Evolutionary conservation across 2,888 invertebrate genomes (phyloP).

Genomic region (Spicauda simplicius): DNA sequence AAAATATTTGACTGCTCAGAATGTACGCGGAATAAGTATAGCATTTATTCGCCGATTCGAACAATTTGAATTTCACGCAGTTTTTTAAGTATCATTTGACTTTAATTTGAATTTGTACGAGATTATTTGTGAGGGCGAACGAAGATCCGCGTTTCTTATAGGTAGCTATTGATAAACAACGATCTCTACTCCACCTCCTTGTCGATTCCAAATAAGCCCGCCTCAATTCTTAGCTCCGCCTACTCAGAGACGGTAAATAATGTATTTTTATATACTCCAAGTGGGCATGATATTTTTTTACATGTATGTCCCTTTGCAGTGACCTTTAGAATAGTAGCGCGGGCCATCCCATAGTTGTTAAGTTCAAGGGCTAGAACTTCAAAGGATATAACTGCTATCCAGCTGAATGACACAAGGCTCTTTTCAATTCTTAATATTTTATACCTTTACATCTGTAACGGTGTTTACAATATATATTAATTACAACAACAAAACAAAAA

Average conservation of each 20-base stretch:
- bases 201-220: slow-evolving; percentile 82
- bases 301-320: slow-evolving; percentile 54
- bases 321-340: slow-evolving; percentile 11
- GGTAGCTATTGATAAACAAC: slow-evolving; percentile 70
- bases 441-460: no score
- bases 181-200: slow-evolving; percentile 77
- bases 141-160: slow-evolving; percentile 11
- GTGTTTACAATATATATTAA: no score
- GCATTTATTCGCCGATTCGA: slow-evolving; percentile 31
- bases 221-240: slow-evolving; percentile 80
- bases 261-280: slow-evolving; percentile 69
- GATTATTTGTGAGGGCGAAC: slow-evolving; percentile 8
- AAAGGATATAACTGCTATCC: no score
- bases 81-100: slow-evolving; percentile 6
- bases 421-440: no score
- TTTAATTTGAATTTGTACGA: slow-evolving; percentile 4
- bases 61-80: slow-evolving; percentile 25
- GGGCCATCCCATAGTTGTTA: not conserved
- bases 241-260: slow-evolving; percentile 76
- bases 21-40: slow-evolving; percentile 44
- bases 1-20: slow-evolving; percentile 60
- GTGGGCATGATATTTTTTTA: slow-evolving; percentile 28
- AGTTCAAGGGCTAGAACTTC: not conserved
- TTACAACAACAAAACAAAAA: no score
- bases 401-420: no score